Conservation (phyloP, 2,888 invertebrate genomes). For the Tachystola acroxantha region DNA sequence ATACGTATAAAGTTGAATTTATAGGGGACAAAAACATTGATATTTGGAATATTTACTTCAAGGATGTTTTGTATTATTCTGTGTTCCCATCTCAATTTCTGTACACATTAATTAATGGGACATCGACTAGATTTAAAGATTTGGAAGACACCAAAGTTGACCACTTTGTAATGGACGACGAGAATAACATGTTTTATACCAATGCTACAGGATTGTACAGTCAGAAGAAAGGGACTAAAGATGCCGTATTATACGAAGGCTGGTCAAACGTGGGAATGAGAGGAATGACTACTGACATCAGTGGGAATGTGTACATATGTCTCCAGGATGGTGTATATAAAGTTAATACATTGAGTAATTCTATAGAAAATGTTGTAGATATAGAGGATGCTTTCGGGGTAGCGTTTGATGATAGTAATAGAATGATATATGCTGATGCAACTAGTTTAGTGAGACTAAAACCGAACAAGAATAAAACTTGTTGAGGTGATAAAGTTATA, state of each 20-base stretch:
- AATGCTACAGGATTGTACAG: constrained; percentile 50
- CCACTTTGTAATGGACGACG: constrained; percentile 48
- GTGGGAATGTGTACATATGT: constrained; percentile 44
- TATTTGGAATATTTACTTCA: constrained; percentile 54
- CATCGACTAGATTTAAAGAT: constrained; percentile 36
- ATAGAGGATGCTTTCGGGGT: constrained; percentile 51
- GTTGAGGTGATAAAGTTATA: constrained; percentile 14
- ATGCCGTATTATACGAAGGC: constrained; percentile 28
- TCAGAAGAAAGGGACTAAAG: constrained; percentile 44
- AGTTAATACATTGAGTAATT: constrained; percentile 27
- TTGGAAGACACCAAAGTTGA: constrained; percentile 58
- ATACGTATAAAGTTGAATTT: constrained; percentile 35
- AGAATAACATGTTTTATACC: constrained; percentile 43
- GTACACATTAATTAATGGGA: constrained; percentile 36
- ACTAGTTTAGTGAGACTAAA: constrained; percentile 32
- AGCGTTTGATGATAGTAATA: constrained; percentile 53
- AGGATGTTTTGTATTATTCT: constrained; percentile 47
- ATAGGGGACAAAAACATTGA: constrained; percentile 33
- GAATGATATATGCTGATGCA: constrained; percentile 50
- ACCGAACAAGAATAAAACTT: constrained; percentile 26
- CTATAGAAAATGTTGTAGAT: constrained; percentile 33
- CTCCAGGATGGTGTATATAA: constrained; percentile 44
- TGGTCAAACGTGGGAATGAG: constrained; percentile 24
- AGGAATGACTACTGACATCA: constrained; percentile 39
- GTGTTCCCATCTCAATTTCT: constrained; percentile 49